Percentiles rank a stretch among this genome's conserved stretches.
Evolutionary conservation across 92 coral and sea anemone genomes (phyloP).

Genomic region (Scolanthus callimorphus): DNA sequence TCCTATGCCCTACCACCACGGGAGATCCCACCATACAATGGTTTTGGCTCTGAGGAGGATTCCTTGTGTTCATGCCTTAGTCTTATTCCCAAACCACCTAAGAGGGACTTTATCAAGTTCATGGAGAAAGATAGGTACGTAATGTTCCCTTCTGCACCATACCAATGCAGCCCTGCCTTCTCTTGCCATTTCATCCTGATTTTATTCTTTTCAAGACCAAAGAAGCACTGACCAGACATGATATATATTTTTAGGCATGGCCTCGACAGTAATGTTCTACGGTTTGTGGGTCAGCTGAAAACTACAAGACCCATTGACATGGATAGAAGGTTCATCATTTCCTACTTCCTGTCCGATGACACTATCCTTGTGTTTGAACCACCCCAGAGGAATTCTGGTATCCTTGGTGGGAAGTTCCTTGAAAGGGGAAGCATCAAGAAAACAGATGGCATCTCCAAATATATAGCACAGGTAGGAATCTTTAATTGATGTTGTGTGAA

Average conservation of each 20-base stretch:
- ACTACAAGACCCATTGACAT: conserved; percentile 91
- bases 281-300: conserved; percentile 92
- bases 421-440: conserved; percentile 86
- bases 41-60: conserved; percentile 98
- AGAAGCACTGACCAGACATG: too few relatives aligned
- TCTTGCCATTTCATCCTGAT: too few relatives aligned
- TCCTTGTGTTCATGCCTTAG: conserved; percentile 89
- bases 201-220: too few relatives aligned
- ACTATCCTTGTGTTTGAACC: conserved; percentile 94
- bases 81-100: conserved; percentile 94
- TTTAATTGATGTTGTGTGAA: too few relatives aligned
- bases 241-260: conserved; percentile 62
- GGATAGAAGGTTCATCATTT: conserved; percentile 92
- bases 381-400: conserved; percentile 96
- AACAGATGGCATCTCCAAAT: conserved; percentile 57
- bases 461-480: conserved; percentile 65
- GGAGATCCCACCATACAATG: conserved; percentile 96
- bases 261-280: conserved; percentile 93
- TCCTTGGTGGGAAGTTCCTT: conserved; percentile 93
- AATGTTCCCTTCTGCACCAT: too few relatives aligned
- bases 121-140: conserved; percentile 97
- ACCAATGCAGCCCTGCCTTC: too few relatives aligned
- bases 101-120: conserved; percentile 92
- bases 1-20: conserved; percentile 56
- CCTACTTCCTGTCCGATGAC: conserved; percentile 96